Evolutionary conservation across 2,888 invertebrate genomes (phyloP).

Genomic region (Melipona beecheii): DNA sequence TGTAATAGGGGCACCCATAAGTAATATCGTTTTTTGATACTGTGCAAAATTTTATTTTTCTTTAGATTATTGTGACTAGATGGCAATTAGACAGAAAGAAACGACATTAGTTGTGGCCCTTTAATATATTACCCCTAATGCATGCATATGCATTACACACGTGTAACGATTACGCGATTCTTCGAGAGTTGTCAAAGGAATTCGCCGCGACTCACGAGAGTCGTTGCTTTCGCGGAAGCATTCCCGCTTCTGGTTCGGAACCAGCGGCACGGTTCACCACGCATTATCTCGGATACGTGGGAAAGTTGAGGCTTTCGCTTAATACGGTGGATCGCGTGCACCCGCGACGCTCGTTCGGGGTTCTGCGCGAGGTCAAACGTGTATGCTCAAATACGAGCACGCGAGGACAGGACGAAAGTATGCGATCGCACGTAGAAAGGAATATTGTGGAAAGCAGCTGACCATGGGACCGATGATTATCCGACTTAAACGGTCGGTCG

Average conservation of each 20-base stretch:
- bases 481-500: background rate
- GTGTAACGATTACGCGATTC: background rate
- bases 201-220: background rate
- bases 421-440: background rate
- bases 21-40: too few species aligned
- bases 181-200: background rate
- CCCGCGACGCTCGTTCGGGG: background rate
- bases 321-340: background rate
- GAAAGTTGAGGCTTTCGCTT: constrained; percentile 11
- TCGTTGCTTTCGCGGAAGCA: too few species aligned
- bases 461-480: background rate
- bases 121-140: too few species aligned
- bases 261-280: background rate
- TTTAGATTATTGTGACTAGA: too few species aligned
- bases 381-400: background rate
- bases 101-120: too few species aligned
- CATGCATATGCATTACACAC: too few species aligned
- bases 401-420: background rate
- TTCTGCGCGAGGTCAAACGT: background rate
- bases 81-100: too few species aligned
- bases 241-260: too few species aligned
- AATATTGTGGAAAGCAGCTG: background rate
- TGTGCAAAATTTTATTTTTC: too few species aligned
- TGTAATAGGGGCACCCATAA: too few species aligned
- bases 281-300: background rate